Conservation (phyloP, 2,888 invertebrate genomes). For the Polia nebulosa region DNA sequence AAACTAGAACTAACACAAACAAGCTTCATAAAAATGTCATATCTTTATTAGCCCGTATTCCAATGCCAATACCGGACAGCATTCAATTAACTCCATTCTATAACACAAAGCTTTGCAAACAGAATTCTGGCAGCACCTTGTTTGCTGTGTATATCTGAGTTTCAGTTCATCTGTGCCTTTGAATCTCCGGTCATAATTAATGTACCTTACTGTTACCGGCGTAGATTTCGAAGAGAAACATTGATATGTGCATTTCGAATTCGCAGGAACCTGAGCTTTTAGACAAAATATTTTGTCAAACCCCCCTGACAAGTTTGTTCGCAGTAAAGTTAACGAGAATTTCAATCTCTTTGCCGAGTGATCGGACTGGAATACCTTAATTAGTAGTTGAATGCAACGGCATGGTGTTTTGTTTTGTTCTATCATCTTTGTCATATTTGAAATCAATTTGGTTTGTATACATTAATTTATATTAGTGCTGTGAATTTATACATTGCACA, state of each 20-base stretch:
- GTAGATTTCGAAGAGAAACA: conserved; percentile 21
- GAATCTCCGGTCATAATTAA: conserved; percentile 28
- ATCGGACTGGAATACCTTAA: conserved; percentile 9
- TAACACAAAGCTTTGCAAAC: conserved; percentile 32
- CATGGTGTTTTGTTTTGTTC: too few species aligned
- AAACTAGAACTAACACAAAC: not conserved
- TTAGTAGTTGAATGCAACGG: too few species aligned
- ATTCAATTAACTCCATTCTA: conserved; percentile 24
- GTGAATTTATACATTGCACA: not conserved
- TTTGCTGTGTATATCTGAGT: conserved; percentile 9
- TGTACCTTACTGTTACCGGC: not conserved
- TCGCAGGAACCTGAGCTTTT: not conserved
- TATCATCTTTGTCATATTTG: too few species aligned
- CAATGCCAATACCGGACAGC: conserved; percentile 1
- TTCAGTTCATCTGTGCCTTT: conserved; percentile 30
- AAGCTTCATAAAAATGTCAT: conserved; percentile 1
- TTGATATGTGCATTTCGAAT: conserved; percentile 22
- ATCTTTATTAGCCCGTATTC: not conserved
- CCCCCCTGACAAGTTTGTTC: conserved; percentile 36
- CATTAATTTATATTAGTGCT: not conserved
- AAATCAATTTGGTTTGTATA: too few species aligned
- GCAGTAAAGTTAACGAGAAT: conserved; percentile 40
- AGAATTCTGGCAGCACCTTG: conserved; percentile 8
- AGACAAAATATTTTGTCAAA: too few species aligned
- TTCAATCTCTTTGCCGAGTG: conserved; percentile 25